Evolutionary conservation across 2,797 vertebrate genomes (phyloP).

Genomic region (Malacoraja senta): DNA sequence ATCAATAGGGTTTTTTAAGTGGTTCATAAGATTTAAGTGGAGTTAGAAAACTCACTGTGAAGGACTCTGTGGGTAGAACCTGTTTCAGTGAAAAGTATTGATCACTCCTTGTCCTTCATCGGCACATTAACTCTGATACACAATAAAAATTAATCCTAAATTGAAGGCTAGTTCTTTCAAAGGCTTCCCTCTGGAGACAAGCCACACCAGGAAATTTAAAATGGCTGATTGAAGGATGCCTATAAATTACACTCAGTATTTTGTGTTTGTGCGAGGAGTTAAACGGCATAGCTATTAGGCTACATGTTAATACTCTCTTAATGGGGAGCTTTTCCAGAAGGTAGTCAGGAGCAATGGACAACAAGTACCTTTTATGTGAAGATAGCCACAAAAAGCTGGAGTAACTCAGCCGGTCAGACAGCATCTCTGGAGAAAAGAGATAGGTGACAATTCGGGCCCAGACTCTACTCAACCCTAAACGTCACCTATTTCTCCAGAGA

Average conservation of each 20-base stretch:
- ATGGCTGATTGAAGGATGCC: slow-evolving; percentile 48
- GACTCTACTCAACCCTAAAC: no score
- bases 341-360: neutral
- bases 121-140: slow-evolving; percentile 55
- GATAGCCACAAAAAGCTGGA: no score
- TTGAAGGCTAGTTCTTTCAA: slow-evolving; percentile 57
- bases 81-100: slow-evolving; percentile 49
- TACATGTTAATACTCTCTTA: neutral
- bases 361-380: neutral
- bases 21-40: slow-evolving; percentile 67
- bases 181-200: slow-evolving; percentile 55
- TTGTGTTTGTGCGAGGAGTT: neutral
- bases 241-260: neutral
- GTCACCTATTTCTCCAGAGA: no score
- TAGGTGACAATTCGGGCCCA: no score
- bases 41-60: slow-evolving; percentile 56
- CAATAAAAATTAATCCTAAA: slow-evolving; percentile 57
- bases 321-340: neutral
- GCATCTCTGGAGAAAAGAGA: no score
- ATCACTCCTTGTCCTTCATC: slow-evolving; percentile 55
- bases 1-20: slow-evolving; percentile 66
- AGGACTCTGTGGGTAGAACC: slow-evolving; percentile 51
- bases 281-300: neutral
- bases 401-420: no score
- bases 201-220: slow-evolving; percentile 57